Evolutionary conservation across 2,113 vertebrate species (phyloP), one percentile per base, ranked within the genome.

Genomic region (Malurus melanocephalus): DNA sequence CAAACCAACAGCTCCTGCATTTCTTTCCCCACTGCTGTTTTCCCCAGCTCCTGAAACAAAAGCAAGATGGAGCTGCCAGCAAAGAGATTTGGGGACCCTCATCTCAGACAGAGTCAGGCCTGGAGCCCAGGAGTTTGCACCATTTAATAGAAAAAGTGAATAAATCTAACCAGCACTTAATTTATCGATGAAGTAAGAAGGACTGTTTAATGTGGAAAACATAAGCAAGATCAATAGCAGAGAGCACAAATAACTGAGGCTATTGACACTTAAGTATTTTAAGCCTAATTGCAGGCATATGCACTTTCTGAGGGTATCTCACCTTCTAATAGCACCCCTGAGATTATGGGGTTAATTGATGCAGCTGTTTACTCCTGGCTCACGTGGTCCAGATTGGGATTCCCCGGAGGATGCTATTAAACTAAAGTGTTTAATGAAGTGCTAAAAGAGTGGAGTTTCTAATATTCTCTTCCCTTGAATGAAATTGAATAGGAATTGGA

Each of bases 341-440:
- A 97, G 98, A 98, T 93, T 78, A 94, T 85, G 93, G 97, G 97
- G 98, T 98, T 98, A 98, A 98, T 98, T 98, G 98, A 98, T 98
- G 97, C 98, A 98, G 98, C 98, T 98, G 98, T 98, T 98, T 98
- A 98, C 98, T 96, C 97, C 97, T 97, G 96, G 95, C 97, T 97
- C 98, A 98, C 95, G 88, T 96, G 96, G 97, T 94, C 96, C 89
- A 90, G 97, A 97, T 95, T 95, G 92, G 90, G 83, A 97, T 97
- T 98, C 98, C 98, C 98, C 32, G 52, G 97, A 97, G 98, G 97
- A 97, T 98, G 97, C 96, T 98, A 98, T 98, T 98, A 98, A 98
- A 97, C 95, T 93, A 85, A 97, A 98, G 97, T 95, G 98, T 98
- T 98, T 98, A 98, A 98, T 98, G 98, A 98, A 98, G 98, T 98